These are phyloP conservation scores for Crocodylus rhombifer DNA, from an alignment of 2,797 vertebrate genomes.

Conservation along the genomic window DNA sequence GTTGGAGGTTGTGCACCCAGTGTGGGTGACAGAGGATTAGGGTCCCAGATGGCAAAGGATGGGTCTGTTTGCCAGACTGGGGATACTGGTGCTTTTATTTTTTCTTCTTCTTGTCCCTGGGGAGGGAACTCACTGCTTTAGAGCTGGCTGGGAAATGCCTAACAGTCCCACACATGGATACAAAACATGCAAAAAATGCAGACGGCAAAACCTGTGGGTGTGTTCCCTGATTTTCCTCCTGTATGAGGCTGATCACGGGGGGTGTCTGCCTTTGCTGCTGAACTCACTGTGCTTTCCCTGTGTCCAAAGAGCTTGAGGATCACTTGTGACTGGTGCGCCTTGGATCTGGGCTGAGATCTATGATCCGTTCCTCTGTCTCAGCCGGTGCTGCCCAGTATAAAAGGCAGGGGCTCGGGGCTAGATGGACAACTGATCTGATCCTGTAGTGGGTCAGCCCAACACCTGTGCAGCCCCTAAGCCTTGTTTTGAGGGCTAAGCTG, in stretches of 20 bases:
- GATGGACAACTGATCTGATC: neutral
- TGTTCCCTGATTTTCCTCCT: neutral
- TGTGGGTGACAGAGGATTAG: no score
- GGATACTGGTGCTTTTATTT: neutral
- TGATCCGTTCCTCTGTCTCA: neutral
- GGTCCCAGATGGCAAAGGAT: neutral
- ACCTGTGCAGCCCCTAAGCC: neutral
- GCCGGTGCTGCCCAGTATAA: neutral
- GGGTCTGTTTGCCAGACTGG: neutral
- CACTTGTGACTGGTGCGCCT: neutral
- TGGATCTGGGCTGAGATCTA: neutral
- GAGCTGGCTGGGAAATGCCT: neutral
- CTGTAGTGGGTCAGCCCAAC: neutral
- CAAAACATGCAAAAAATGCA: neutral
- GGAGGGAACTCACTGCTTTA: neutral
- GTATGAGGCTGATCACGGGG: no score
- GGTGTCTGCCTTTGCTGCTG: accelerated
- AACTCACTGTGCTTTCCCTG: neutral
- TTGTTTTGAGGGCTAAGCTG: neutral
- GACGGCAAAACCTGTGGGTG: neutral
- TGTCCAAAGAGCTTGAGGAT: neutral
- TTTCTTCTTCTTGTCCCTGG: neutral
- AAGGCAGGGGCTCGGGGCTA: neutral
- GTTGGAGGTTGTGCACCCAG: no score
- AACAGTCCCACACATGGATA: neutral